phyloP scores from a whole-genome alignment of 2,888 invertebrate genomes.

The Drosophila anceps region DNA sequence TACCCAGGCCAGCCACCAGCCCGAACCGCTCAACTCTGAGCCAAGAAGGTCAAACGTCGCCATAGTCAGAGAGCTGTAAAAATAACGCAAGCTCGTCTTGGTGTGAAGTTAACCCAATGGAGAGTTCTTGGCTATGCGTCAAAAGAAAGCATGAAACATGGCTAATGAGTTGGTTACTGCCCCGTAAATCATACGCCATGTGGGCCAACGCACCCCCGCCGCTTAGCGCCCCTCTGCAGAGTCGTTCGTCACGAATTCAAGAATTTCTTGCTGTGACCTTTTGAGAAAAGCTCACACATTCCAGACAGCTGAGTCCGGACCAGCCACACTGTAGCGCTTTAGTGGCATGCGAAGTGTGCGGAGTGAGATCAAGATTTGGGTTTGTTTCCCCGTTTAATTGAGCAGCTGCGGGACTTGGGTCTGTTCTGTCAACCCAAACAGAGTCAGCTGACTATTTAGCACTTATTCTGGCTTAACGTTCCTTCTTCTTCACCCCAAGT shows the following conservation, averaged over 20 bases:
- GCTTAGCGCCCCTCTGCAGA: conserved; percentile 31
- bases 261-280: conserved; percentile 36
- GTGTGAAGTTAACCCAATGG: conserved; percentile 23
- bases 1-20: neutral
- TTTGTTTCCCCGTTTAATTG: conserved; percentile 2
- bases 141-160: conserved; percentile 18
- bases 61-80: conserved; percentile 13
- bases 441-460: neutral
- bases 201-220: conserved; percentile 34
- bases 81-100: conserved; percentile 19
- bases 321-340: neutral
- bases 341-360: neutral
- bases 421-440: neutral
- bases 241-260: conserved; percentile 14
- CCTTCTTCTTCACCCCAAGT: neutral
- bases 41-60: conserved; percentile 49
- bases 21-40: neutral
- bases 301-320: conserved; percentile 7
- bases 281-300: conserved; percentile 13
- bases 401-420: neutral
- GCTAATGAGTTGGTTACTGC: conserved; percentile 46
- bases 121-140: conserved; percentile 3
- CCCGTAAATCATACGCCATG: conserved; percentile 73
- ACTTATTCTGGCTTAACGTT: conserved; percentile 6
- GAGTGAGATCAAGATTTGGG: neutral